phyloP scores from a whole-genome alignment of 2,888 invertebrate species.

The Pristionchus japonicus region DNA sequence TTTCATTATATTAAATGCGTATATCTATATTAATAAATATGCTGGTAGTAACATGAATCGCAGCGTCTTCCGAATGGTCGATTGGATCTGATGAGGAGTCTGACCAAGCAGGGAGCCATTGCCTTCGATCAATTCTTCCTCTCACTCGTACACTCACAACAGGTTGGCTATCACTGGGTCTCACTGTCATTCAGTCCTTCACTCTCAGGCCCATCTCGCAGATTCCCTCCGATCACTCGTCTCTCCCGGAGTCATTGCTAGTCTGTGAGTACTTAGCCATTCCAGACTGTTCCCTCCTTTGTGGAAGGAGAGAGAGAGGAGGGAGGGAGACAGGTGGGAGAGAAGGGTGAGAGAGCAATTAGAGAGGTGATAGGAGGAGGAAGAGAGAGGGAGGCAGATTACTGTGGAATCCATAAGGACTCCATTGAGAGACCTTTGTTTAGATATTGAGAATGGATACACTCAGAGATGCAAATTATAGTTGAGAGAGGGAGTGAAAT shows the following conservation, averaged over 20 bases:
- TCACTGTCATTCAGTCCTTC: neutral
- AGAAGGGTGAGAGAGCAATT: slow-evolving; percentile 33
- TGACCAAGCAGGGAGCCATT: slow-evolving; percentile 26
- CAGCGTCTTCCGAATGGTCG: neutral
- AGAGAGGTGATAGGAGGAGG: neutral
- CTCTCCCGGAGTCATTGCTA: neutral
- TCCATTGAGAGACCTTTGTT: slow-evolving; percentile 5
- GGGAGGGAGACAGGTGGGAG: slow-evolving; percentile 23
- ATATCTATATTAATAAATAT: neutral
- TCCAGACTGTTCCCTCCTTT: slow-evolving; percentile 14
- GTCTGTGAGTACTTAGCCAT: slow-evolving; percentile 6
- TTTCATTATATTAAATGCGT: neutral
- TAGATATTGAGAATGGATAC: slow-evolving; percentile 6
- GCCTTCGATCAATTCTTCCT: slow-evolving; percentile 40
- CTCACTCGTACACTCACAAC: slow-evolving; percentile 39
- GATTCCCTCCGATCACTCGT: slow-evolving; percentile 23
- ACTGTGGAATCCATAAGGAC: slow-evolving; percentile 34
- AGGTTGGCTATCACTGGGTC: neutral
- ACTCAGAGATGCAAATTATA: slow-evolving; percentile 31
- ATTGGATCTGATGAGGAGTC: slow-evolving; percentile 26
- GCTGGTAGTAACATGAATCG: neutral
- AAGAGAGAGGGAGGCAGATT: neutral
- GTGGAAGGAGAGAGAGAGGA: neutral
- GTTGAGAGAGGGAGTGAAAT: neutral
- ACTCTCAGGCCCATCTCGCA: slow-evolving; percentile 14